Evolutionary conservation across 2,888 invertebrate species (phyloP), one percentile per base, ranked within the genome.

Genomic region (Drosophila eohydei): DNA sequence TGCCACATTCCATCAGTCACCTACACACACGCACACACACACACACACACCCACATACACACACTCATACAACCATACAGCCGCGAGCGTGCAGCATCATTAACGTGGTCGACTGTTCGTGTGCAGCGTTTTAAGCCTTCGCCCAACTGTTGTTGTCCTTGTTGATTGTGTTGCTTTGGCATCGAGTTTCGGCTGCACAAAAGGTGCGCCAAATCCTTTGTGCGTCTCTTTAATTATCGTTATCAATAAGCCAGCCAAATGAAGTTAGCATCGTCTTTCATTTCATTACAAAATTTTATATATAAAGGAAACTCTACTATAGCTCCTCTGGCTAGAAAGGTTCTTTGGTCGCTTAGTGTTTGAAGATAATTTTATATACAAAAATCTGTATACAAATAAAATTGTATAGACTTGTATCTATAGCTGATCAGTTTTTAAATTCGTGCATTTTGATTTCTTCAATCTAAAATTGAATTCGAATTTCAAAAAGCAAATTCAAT

Each of bases 41-140:
- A 14, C 14, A 26, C 26, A 26, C 8, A 3, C 40, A 41, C 9
- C 32, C 63, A 78, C 66, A 66, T 28, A 36, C 21, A 21, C 26
- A 21, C 14, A 7, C 56, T 41, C 12, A 34, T 8, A n/a, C n/a
- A 30, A 30, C 5, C n/a, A 12, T 8, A 16, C 36, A 30, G 2
- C 21, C 61, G 36, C 62, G 32, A 64, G 65, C 66, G 74, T 68
- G 61, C 70, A 57, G 61, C 86, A 83, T 83, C 89, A 83, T 83
- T 83, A 83, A 88, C 89, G 75, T 78, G 56, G 59, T 41, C 62
- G 50, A 26, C 60, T 26, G 65, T 48, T 58, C 26, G 44, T 38
- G 46, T n/a, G 54, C 44, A 57, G 28, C 52, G 48, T 46, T 63
- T 58, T 63, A 34, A 57, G 58, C 56, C 56, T 48, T 56, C 43